A percentile compares a stretch with the other conserved stretches of the same genome.
Conservation (phyloP, 2,888 invertebrate genomes). For the Panorpa germanica region DNA sequence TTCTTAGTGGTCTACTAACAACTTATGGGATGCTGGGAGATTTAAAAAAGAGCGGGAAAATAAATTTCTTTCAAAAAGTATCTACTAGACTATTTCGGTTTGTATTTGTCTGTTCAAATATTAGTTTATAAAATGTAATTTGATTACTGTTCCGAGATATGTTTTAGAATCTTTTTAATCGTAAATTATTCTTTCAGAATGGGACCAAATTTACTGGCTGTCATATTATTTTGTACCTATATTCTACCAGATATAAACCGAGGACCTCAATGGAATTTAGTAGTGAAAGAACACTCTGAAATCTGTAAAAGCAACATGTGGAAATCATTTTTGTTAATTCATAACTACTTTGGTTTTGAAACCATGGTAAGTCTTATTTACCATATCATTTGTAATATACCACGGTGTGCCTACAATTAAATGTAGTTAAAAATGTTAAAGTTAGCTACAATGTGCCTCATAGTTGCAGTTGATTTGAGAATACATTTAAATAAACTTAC, state of each 20-base stretch:
- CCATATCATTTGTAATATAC: too few relatives aligned
- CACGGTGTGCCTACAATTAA: too few relatives aligned
- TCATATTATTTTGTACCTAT: slow-evolving; percentile 35
- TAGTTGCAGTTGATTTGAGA: too few relatives aligned
- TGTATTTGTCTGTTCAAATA: slow-evolving; percentile 11
- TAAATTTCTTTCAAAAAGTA: slow-evolving; percentile 29
- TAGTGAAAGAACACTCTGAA: slow-evolving; percentile 31
- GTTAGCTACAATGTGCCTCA: too few relatives aligned
- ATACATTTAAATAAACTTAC: too few relatives aligned
- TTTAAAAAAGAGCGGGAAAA: slow-evolving; percentile 27
- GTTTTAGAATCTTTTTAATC: slow-evolving; percentile 2
- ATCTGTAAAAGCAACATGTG: slow-evolving; percentile 35
- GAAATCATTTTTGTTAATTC: slow-evolving; percentile 35
- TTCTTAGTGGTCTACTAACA: slow-evolving; percentile 37
- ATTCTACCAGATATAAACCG: slow-evolving; percentile 30
- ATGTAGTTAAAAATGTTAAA: too few relatives aligned
- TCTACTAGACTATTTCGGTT: slow-evolving; percentile 35
- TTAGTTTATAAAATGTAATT: slow-evolving; percentile 2
- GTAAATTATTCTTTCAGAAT: slow-evolving; percentile 23
- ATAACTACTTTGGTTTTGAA: slow-evolving; percentile 37
- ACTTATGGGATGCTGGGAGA: slow-evolving; percentile 32
- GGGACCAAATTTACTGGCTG: slow-evolving; percentile 28
- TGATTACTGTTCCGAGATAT: slow-evolving; percentile 2
- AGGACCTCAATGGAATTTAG: slow-evolving; percentile 37
- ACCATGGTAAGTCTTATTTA: slow-evolving; percentile 33